phyloP scores from a whole-genome alignment of 1,140 invertebrate species.

The Trinorchestia longiramus region DNA sequence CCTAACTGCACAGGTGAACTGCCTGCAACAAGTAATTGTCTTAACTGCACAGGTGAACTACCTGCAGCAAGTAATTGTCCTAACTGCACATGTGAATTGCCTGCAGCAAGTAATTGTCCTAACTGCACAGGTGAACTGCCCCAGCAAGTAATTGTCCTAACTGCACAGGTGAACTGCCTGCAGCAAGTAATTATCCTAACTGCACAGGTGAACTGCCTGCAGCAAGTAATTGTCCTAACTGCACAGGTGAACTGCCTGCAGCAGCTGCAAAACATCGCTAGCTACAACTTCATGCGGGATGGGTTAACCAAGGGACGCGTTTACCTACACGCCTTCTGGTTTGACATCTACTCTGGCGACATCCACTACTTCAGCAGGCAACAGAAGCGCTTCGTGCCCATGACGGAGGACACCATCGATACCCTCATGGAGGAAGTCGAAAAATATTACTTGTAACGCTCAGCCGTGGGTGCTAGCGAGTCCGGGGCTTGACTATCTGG shows the following conservation, averaged over 20 bases:
- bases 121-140: too few relatives aligned
- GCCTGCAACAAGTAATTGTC: not conserved
- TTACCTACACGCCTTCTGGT: slow-evolving; percentile 95
- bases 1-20: not conserved
- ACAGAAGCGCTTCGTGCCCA: slow-evolving; percentile 84
- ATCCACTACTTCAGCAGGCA: slow-evolving; percentile 92
- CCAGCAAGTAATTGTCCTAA: too few relatives aligned
- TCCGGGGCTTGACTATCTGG: not conserved
- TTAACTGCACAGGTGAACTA: not conserved
- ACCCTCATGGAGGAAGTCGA: slow-evolving; percentile 81
- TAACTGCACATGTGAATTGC: slow-evolving; percentile 81
- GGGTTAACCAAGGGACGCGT: slow-evolving; percentile 84
- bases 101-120: too few relatives aligned
- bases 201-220: not conserved
- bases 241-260: slow-evolving; percentile 89
- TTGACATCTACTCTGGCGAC: slow-evolving; percentile 96
- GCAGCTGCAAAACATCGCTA: slow-evolving; percentile 94
- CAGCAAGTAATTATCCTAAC: not conserved
- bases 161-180: not conserved
- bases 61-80: not conserved
- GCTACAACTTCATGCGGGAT: slow-evolving; percentile 91
- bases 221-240: not conserved
- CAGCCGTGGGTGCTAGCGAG: not conserved
- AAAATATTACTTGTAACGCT: slow-evolving; percentile 74
- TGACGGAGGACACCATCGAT: slow-evolving; percentile 84